Evolutionary conservation across 2,888 invertebrate genomes (phyloP), one percentile per base, ranked within the genome.

Genomic region (Drosophila emarginata): DNA sequence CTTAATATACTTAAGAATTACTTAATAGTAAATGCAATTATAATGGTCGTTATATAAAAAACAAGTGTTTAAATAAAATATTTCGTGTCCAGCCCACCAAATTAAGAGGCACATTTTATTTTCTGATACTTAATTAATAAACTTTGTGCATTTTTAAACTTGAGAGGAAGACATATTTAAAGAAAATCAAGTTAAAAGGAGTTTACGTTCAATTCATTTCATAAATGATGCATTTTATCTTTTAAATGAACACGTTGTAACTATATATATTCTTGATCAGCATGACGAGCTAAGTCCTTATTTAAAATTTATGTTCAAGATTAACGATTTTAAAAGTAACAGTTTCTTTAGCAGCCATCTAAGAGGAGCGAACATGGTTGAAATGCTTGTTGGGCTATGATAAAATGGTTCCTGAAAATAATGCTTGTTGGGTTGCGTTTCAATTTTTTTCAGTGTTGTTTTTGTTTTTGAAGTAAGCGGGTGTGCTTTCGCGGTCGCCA

Each of bases 401-500:
- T 9, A 45, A 45, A 1, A 45, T 45, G 11, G 9, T 9, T 1
- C 5, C 9, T 11, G 32, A 32, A 32, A 32, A 32, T 32, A 32
- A 32, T 32, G 40, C 15, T 45, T 11, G 40, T n/a, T 45, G 40
- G 40, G 40, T 9, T 15, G 18, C 9, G 4, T 18, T 45, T 7
- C 4, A 3, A 18, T 45, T 45, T 21, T 21, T 45, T 45, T 21
- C 45, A 45, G 18, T 45, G 45, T 45, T 45, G 45, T 45, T 18
- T 45, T 45, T 45, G 21, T 45, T 45, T 45, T 45, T 21, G 12
- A 45, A 45, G 18, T 21, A 12, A 14, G 45, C 45, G 45, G 45
- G 14, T 21, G 45, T 45, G 45, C 40, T 45, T 45, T 45, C 21
- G 45, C 45, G 45, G 45, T 45, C 45, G 45, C 45, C 18, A 45